phyloP scores from a whole-genome alignment of 2,888 invertebrate genomes.

The Caenorhabditis sp. region DNA sequence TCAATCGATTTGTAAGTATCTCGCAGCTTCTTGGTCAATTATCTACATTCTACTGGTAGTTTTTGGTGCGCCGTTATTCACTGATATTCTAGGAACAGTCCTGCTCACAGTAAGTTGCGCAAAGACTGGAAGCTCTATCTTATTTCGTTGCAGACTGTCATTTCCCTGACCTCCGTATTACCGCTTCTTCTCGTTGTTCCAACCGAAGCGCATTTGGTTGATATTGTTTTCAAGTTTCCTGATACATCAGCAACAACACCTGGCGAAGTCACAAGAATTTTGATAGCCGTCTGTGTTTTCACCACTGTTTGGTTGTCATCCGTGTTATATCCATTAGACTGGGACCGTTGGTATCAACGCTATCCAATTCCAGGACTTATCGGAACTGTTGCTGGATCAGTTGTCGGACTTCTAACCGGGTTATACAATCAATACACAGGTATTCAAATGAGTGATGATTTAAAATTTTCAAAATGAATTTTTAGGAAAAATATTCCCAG shows the following conservation, averaged over 20 bases:
- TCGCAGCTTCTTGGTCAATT: not conserved
- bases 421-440: not conserved
- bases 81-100: slow-evolving; percentile 20
- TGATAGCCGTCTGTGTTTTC: slow-evolving; percentile 68
- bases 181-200: slow-evolving; percentile 9
- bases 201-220: not conserved
- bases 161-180: slow-evolving; percentile 11
- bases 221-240: not conserved
- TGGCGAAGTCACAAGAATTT: not conserved
- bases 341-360: slow-evolving; percentile 87
- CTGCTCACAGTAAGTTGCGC: slow-evolving; percentile 29
- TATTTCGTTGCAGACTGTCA: slow-evolving; percentile 15
- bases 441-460: no score
- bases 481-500: slow-evolving; percentile 3
- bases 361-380: slow-evolving; percentile 51
- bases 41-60: slow-evolving; percentile 44
- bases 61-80: slow-evolving; percentile 56
- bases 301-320: slow-evolving; percentile 86
- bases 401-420: slow-evolving; percentile 30
- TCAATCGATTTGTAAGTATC: slow-evolving; percentile 2
- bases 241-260: not conserved
- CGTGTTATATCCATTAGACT: slow-evolving; percentile 85
- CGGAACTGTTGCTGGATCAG: slow-evolving; percentile 32
- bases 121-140: slow-evolving; percentile 8
- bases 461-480: not conserved